Percentiles rank a stretch among this genome's conserved stretches.
Conservation (phyloP, 2,888 invertebrate species). For the Andricus curvator region DNA sequence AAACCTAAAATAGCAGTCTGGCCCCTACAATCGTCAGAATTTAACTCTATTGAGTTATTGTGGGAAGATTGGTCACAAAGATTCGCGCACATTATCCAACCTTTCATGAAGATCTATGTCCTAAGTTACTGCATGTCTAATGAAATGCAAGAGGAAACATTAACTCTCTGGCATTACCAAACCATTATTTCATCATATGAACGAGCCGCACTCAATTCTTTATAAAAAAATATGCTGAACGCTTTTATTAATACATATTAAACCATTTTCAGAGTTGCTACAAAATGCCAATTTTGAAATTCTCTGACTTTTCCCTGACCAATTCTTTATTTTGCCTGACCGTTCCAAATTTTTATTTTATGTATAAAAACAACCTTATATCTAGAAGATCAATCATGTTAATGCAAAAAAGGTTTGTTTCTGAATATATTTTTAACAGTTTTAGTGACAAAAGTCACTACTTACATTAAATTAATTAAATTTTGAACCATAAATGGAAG, state of each 20-base stretch:
- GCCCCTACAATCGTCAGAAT: not conserved
- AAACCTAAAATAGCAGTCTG: constrained; percentile 4
- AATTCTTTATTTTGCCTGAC: too few relatives aligned
- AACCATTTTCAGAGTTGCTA: not conserved
- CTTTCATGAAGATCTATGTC: constrained; percentile 9
- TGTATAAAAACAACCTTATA: too few relatives aligned
- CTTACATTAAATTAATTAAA: too few relatives aligned
- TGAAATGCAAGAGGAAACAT: constrained; percentile 24
- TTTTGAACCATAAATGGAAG: too few relatives aligned
- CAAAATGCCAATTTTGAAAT: too few relatives aligned
- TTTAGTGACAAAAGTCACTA: too few relatives aligned
- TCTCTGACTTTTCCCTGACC: too few relatives aligned
- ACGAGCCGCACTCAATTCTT: not conserved
- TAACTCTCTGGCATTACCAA: not conserved
- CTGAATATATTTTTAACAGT: too few relatives aligned
- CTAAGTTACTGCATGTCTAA: constrained; percentile 9
- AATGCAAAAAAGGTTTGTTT: too few relatives aligned
- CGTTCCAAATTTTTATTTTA: too few relatives aligned
- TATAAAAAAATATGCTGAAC: not conserved
- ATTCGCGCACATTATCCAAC: constrained; percentile 13
- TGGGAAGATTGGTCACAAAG: constrained; percentile 15
- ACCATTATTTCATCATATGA: not conserved
- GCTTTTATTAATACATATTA: not conserved
- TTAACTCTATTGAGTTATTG: constrained; percentile 27
- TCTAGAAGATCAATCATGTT: too few relatives aligned